These are phyloP conservation scores for Nannoperca obscura DNA, from an alignment of 2,797 vertebrate species.

Conservation along the genomic window DNA sequence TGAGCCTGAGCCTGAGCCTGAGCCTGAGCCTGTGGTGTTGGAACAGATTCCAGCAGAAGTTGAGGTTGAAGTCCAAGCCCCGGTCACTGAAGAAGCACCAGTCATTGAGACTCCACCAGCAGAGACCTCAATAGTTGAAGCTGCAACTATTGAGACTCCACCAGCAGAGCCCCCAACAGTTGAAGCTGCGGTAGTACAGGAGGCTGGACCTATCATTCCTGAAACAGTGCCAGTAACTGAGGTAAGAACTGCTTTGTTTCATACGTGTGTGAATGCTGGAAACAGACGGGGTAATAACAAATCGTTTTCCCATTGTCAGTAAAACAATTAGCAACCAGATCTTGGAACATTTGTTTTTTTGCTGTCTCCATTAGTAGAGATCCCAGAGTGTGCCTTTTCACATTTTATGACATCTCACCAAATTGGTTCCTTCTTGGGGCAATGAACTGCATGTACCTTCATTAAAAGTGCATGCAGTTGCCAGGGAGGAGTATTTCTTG, in stretches of 20 bases:
- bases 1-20: constrained; percentile 42
- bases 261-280: not conserved
- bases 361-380: not conserved
- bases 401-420: not conserved
- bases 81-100: constrained; percentile 26
- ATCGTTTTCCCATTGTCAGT: not conserved
- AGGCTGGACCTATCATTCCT: constrained; percentile 56
- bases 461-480: not conserved
- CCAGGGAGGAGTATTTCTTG: not conserved
- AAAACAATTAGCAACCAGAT: not conserved
- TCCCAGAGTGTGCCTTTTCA: not conserved
- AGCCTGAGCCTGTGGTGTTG: constrained; percentile 31
- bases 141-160: not conserved
- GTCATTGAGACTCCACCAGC: constrained; percentile 26
- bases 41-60: constrained; percentile 45
- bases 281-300: not conserved
- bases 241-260: constrained; percentile 51
- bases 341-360: not conserved
- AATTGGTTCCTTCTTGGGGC: not conserved
- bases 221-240: constrained; percentile 57
- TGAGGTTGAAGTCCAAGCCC: constrained; percentile 33
- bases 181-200: constrained; percentile 33
- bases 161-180: constrained; percentile 13
- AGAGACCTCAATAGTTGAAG: constrained; percentile 28
- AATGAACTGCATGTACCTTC: not conserved